phyloP scores from a whole-genome alignment of 2,888 invertebrate genomes.

The Brachynemurus nebulosus region DNA sequence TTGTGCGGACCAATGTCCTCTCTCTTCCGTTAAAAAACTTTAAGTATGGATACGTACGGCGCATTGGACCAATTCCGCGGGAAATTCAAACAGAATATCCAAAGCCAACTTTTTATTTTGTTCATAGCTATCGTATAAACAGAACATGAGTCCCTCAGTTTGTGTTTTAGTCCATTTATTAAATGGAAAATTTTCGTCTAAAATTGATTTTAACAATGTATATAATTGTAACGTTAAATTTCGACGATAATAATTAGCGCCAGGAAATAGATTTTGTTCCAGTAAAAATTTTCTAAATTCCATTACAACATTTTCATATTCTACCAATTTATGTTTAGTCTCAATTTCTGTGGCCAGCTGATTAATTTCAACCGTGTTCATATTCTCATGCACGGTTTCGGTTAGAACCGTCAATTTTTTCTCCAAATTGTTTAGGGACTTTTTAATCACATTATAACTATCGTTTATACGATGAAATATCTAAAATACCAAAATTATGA shows the following conservation, averaged over 20 bases:
- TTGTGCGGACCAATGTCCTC: too few relatives aligned
- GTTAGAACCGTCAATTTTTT: conserved; percentile 19
- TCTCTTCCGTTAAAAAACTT: too few relatives aligned
- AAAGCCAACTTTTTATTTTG: conserved; percentile 54
- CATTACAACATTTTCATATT: conserved; percentile 35
- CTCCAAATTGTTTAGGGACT: conserved; percentile 16
- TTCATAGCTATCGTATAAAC: conserved; percentile 64
- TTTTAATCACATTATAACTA: conserved; percentile 27
- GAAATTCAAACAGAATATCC: conserved; percentile 34
- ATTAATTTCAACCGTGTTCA: conserved; percentile 1
- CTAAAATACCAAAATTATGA: not conserved
- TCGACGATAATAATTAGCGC: conserved; percentile 48
- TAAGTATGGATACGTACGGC: too few relatives aligned
- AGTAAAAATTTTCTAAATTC: conserved; percentile 37
- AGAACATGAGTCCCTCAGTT: conserved; percentile 35
- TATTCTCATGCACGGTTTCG: conserved; percentile 7
- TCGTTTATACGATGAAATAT: conserved; percentile 32
- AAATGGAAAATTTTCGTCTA: conserved; percentile 19
- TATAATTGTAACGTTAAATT: conserved; percentile 43
- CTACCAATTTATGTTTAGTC: conserved; percentile 25
- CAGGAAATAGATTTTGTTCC: conserved; percentile 37
- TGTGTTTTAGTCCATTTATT: conserved; percentile 28
- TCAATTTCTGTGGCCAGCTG: conserved; percentile 17
- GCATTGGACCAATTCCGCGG: conserved; percentile 22
- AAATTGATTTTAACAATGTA: conserved; percentile 26